Conservation (phyloP, 2,888 invertebrate species). For the Mechanitis mazaeus region DNA sequence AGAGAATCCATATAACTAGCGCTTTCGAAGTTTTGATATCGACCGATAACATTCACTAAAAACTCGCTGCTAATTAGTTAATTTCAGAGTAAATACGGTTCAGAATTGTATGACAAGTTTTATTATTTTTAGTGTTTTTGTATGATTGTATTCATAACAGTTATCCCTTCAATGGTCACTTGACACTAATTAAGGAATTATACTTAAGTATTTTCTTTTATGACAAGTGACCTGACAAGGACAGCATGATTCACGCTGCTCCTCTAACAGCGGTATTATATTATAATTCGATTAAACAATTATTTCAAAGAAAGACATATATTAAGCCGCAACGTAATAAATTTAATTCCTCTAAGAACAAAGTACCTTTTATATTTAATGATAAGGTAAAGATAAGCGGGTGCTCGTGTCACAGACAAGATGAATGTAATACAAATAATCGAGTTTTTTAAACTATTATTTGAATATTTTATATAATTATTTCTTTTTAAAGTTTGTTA, state of each 20-base stretch:
- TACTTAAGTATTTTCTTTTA: neutral
- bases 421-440: too few relatives aligned
- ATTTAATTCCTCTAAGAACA: too few relatives aligned
- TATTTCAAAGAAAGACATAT: neutral
- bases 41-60: slow-evolving; percentile 33
- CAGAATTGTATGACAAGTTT: neutral
- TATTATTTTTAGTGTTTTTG: neutral
- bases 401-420: too few relatives aligned
- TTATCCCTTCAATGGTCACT: neutral
- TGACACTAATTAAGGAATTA: slow-evolving; percentile 6
- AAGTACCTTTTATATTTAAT: too few relatives aligned
- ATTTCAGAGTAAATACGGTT: slow-evolving; percentile 2
- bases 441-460: too few relatives aligned
- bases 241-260: neutral
- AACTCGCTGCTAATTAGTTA: slow-evolving; percentile 19
- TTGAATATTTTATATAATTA: too few relatives aligned
- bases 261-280: neutral
- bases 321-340: neutral
- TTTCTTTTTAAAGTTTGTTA: too few relatives aligned
- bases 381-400: too few relatives aligned
- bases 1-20: slow-evolving; percentile 48
- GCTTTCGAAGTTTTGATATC: slow-evolving; percentile 50
- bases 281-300: neutral
- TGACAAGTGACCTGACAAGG: neutral
- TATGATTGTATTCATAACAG: too few relatives aligned